Base-by-base conservation (phyloP, 2,797 vertebrate species). In the Triplophysa yarkandensis region DNA sequence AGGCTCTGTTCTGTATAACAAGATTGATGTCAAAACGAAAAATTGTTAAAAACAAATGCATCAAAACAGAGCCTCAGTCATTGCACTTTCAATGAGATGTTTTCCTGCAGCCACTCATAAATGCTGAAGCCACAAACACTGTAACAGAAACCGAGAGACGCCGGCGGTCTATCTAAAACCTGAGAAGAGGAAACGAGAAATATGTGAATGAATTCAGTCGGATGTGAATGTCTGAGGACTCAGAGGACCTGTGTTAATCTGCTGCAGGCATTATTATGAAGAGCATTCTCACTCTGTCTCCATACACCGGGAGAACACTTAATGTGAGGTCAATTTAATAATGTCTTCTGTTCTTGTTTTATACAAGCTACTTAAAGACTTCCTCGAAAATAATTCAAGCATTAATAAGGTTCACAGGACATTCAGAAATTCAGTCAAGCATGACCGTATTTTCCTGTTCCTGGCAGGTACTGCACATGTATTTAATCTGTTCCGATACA, bases 171-270 rank as follows among this genome's bases (percentile, higher is more conserved):
- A n/a, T 77, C 19, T 70, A 70, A 77, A 65, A 82, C 73, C 71
- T 60, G 71, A 83, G 76, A 78, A 66, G 79, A 76, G 80, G 78
- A 84, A 82, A 75, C 64, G 74, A 83, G 71, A 82, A 75, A 67
- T 63, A 77, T 78, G 71, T 77, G 78, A 82, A 82, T 83, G 78
- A 83, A 78, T 27, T 50, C 41, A 44, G 68, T 65, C 71, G 68
- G 79, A 77, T 78, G 80, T 77, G 75, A 68, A 80, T 43, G 80
- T 81, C 80, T 83, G 77, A 72, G 68, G 71, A 75, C 75, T 80
- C 75, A 0, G 48, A 71, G 77, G 74, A 77, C 66, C 73, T 77
- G 72, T 73, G 63, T 77, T 82, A 66, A 74, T 77, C 80, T 77
- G 55, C 78, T 39, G 36, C 78, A 82, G 71, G 64, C 76, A 76